Evolutionary conservation across 2,888 invertebrate species (phyloP).

Genomic region (Eupithecia insigniata): DNA sequence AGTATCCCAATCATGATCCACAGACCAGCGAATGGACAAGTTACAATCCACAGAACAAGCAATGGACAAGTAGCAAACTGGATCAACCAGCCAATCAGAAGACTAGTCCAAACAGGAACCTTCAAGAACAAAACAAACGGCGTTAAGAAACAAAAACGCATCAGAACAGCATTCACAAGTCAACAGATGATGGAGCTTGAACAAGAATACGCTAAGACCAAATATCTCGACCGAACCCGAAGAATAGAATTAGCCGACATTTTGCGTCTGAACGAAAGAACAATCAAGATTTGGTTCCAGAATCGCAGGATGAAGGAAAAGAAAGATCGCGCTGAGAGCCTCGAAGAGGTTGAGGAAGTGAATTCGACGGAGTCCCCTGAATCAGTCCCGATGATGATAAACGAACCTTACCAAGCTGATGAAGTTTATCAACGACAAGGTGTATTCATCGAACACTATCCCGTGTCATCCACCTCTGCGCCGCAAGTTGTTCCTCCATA

Average conservation of each 20-base stretch:
- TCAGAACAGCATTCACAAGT: constrained; percentile 91
- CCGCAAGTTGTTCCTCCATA: constrained; percentile 45
- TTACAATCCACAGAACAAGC: constrained; percentile 2
- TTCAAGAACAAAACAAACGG: constrained; percentile 49
- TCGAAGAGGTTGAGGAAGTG: constrained; percentile 61
- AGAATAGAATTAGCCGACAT: constrained; percentile 85
- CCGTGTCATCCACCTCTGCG: constrained; percentile 45
- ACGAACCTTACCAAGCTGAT: constrained; percentile 51
- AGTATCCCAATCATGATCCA: constrained; percentile 36
- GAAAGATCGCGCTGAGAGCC: constrained; percentile 79
- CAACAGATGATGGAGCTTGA: constrained; percentile 90
- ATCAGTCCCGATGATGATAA: constrained; percentile 46
- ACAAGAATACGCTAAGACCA: constrained; percentile 87
- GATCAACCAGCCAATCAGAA: constrained; percentile 41
- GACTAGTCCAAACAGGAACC: constrained; percentile 42
- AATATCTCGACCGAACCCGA: constrained; percentile 89
- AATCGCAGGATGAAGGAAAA: constrained; percentile 91
- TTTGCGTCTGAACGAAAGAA: constrained; percentile 61
- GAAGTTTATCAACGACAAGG: constrained; percentile 50
- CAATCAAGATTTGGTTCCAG: constrained; percentile 93
- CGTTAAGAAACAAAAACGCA: constrained; percentile 83
- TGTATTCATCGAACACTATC: constrained; percentile 55
- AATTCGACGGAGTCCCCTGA: constrained; percentile 60
- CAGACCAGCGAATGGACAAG: constrained; percentile 23
- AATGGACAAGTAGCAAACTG: constrained; percentile 23